Evolutionary conservation across 30 jellyfish, hydroid and myxozoan genomes (phyloP).

Genomic region (Aurelia sp.): DNA sequence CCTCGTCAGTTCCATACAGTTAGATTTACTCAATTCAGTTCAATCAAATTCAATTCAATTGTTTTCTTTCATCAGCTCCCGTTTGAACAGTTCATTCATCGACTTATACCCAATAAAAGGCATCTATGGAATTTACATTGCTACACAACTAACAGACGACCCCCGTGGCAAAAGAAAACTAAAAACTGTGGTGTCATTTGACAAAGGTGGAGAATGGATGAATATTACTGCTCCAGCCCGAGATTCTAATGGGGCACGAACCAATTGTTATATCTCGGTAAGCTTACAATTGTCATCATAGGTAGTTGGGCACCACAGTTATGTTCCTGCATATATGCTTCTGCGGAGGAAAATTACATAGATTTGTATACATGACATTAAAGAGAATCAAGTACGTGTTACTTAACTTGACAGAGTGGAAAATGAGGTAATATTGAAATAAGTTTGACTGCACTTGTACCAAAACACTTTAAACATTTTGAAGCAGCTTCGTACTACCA

Average conservation of each 20-base stretch:
- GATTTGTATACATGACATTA: too few relatives aligned
- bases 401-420: too few relatives aligned
- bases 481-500: too few relatives aligned
- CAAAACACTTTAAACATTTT: too few relatives aligned
- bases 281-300: background rate
- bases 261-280: slow-evolving; percentile 50
- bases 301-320: background rate
- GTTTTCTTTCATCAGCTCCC: slow-evolving; percentile 10
- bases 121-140: slow-evolving; percentile 91
- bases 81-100: slow-evolving; percentile 76
- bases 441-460: too few relatives aligned
- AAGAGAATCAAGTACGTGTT: too few relatives aligned
- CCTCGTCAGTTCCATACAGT: too few relatives aligned
- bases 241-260: slow-evolving; percentile 52
- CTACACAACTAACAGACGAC: slow-evolving; percentile 68
- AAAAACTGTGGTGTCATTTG: slow-evolving; percentile 75
- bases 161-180: slow-evolving; percentile 52
- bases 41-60: too few relatives aligned
- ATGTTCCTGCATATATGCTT: too few relatives aligned
- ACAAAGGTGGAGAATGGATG: slow-evolving; percentile 98
- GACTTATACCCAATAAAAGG: slow-evolving; percentile 90
- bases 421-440: too few relatives aligned
- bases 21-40: too few relatives aligned
- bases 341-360: too few relatives aligned
- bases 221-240: slow-evolving; percentile 68